A percentile compares a stretch with the other conserved stretches of the same genome.
Conservation (phyloP, 64 coral and sea anemone species). For the Porites australiensis region DNA sequence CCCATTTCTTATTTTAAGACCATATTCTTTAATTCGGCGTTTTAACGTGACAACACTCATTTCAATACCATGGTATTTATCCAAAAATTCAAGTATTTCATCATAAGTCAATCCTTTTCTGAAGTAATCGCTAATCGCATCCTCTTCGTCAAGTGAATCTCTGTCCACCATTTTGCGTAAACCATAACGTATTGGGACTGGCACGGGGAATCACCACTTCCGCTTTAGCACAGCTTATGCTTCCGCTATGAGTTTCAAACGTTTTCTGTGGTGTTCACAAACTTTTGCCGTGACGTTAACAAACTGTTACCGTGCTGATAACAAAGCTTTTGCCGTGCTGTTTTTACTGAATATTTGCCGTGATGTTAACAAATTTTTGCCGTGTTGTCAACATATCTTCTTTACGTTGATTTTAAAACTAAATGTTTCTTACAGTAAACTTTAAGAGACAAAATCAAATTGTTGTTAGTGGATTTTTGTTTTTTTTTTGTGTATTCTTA, state of each 20-base stretch:
- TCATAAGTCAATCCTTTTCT: conserved; percentile 71
- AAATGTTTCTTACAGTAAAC: too few species aligned
- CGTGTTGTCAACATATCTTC: not conserved
- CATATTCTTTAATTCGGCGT: conserved; percentile 55
- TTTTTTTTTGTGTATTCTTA: too few species aligned
- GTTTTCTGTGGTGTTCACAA: not conserved
- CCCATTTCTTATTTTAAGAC: conserved; percentile 55
- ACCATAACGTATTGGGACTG: not conserved
- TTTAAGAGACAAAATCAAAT: too few species aligned
- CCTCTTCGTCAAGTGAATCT: conserved; percentile 40
- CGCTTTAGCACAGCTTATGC: too few species aligned
- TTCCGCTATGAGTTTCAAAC: too few species aligned
- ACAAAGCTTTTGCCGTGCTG: not conserved
- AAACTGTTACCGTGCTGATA: not conserved
- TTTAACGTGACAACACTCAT: conserved; percentile 71
- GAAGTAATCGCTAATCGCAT: conserved; percentile 68
- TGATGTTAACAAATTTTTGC: not conserved
- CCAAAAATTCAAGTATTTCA: conserved; percentile 59
- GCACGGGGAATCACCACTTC: not conserved
- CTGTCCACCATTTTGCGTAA: conserved; percentile 29
- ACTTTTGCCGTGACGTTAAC: not conserved
- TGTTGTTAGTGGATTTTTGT: too few species aligned
- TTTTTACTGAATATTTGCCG: conserved; percentile 13
- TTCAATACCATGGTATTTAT: conserved; percentile 66
- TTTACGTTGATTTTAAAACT: not conserved